Percentiles rank a stretch among this genome's conserved stretches.
phyloP scores from a whole-genome alignment of 1,140 invertebrate genomes.

The Diploscapter pachys region DNA sequence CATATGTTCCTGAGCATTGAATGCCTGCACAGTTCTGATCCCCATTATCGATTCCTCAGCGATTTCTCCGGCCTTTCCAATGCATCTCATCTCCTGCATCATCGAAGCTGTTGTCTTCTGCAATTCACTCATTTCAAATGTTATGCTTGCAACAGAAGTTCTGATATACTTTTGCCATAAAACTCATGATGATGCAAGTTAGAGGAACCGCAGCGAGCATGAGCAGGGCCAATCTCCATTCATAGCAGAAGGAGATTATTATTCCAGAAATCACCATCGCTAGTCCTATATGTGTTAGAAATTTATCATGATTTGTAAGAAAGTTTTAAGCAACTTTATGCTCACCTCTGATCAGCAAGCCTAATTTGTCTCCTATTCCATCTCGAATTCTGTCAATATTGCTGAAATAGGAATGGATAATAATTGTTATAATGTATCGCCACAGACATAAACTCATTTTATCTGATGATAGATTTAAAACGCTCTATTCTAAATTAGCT shows the following conservation, averaged over 20 bases:
- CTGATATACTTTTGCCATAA: conserved; percentile 19
- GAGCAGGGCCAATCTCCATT: conserved; percentile 43
- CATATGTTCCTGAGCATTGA: conserved; percentile 75
- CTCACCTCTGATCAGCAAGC: conserved; percentile 69
- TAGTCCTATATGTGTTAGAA: not conserved
- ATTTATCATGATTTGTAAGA: too few relatives aligned
- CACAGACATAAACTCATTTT: too few relatives aligned
- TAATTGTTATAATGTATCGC: too few relatives aligned
- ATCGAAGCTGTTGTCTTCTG: conserved; percentile 59
- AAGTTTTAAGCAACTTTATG: too few relatives aligned
- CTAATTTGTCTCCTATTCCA: conserved; percentile 81
- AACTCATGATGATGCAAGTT: conserved; percentile 20
- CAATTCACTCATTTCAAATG: not conserved
- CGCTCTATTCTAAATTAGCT: too few relatives aligned
- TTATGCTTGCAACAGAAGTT: too few relatives aligned
- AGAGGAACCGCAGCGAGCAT: conserved; percentile 29
- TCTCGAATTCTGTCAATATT: conserved; percentile 83
- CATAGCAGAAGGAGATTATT: conserved; percentile 37
- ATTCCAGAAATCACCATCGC: conserved; percentile 37
- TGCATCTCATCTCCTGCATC: conserved; percentile 73
- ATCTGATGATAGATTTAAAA: too few relatives aligned
- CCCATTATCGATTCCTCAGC: conserved; percentile 75
- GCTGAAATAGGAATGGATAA: conserved; percentile 61
- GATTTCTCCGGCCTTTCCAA: conserved; percentile 72
- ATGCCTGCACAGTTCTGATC: conserved; percentile 76